Evolutionary conservation across 2,797 vertebrate species (phyloP), one percentile per base, ranked within the genome.

Genomic region (Botia kubotai): DNA sequence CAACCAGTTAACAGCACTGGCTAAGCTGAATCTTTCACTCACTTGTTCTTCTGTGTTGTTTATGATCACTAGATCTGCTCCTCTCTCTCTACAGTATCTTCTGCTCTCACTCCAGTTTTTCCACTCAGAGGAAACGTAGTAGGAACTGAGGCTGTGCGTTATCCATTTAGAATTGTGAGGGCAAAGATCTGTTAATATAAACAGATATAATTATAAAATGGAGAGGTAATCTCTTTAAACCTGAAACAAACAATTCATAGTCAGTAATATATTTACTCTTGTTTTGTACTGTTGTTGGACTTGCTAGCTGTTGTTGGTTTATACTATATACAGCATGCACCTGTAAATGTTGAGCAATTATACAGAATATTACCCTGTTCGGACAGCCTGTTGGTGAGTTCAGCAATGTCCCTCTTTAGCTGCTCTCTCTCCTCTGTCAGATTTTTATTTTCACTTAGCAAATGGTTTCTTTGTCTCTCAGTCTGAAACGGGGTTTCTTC

Each of bases 101-200:
- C 36, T 58, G 65, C 75, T 77, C 33, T 74, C 36, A 46, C 0
- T 29, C 75, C 65, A 77, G 52, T 0, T 77, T 33, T 63, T 75
- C 16, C 16, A 11, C 39, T 63, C 39, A 4, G 72, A 46, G 6
- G 72, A 75, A 29, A 75, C 17, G 16, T 3, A 63, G 57, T 62
- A 63, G 0, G 16, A 75, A 50, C 72, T 75, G 21, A 50, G 26
- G 14, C 50, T 73, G 36, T 73, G 4, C 1, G 13, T 39, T 43
- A 23, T 60, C 72, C 55, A 73, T 46, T 46, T 46, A 33, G 50
- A 19, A 4, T 17, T 23, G 3, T 2, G 2, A 60, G 8, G 16
- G 19, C n/a, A 46, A 7, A 13, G 57, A n/a, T 72, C 53, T 72
- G 53, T 16, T 10, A 16, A 72, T 36, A 21, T 16, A 16, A 72